phyloP scores from a whole-genome alignment of 2,888 invertebrate genomes.

The Chrysolina haemoptera region DNA sequence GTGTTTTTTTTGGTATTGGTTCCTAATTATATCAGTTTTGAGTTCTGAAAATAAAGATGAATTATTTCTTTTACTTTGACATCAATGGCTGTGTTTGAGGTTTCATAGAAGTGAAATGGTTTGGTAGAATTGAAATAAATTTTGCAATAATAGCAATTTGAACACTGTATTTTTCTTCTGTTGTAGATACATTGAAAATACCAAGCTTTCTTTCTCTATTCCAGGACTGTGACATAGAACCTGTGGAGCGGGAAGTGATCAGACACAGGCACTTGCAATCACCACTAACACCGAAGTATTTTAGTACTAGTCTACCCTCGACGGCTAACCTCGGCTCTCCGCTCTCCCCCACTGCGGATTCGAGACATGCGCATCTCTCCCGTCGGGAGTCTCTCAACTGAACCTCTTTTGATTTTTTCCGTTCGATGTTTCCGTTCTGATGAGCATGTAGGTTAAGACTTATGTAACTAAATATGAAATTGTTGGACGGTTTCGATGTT shows the following conservation, averaged over 20 bases:
- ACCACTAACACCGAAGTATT: constrained; percentile 74
- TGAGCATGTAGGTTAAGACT: constrained; percentile 44
- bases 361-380: constrained; percentile 67
- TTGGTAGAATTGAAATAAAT: no score
- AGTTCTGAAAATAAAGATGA: no score
- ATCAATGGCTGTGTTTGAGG: no score
- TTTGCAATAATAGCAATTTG: no score
- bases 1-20: no score
- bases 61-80: no score
- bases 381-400: constrained; percentile 62
- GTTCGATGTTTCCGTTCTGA: constrained; percentile 24
- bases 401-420: constrained; percentile 36
- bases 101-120: no score
- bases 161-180: no score
- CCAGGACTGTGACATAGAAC: constrained; percentile 75
- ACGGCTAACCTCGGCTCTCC: constrained; percentile 74
- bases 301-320: constrained; percentile 71
- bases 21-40: no score
- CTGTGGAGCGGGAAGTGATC: constrained; percentile 79
- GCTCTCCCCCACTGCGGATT: constrained; percentile 73
- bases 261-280: constrained; percentile 79
- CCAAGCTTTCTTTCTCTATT: constrained; percentile 36
- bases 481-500: constrained; percentile 38
- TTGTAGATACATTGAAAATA: constrained; percentile 54
- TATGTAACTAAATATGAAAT: constrained; percentile 49